Conservation (phyloP, 2,888 invertebrate species). For the Xestoiulus laeticollis region DNA sequence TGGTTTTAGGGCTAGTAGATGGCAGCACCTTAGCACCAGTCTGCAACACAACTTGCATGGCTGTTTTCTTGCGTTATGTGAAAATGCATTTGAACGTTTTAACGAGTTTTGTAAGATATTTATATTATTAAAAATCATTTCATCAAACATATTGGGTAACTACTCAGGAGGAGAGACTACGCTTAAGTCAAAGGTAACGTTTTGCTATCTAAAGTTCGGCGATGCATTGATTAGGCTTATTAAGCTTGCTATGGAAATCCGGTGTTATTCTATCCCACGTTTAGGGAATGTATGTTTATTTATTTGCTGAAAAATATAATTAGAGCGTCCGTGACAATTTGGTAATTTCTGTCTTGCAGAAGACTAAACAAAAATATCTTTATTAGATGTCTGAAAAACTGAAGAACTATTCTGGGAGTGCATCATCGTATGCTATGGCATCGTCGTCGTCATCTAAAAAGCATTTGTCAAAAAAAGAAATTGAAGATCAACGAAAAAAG, state of each 20-base stretch:
- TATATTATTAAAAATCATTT: background rate
- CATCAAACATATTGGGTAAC: background rate
- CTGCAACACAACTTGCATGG: background rate
- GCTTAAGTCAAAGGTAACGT: background rate
- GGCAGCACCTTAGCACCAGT: background rate
- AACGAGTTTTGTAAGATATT: background rate
- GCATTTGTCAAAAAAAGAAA: conserved; percentile 69
- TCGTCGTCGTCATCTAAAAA: conserved; percentile 66
- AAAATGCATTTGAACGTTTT: conserved; percentile 15
- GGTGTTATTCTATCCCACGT: background rate
- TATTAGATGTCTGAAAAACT: background rate
- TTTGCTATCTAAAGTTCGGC: background rate
- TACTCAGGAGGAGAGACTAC: background rate
- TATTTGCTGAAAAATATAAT: background rate
- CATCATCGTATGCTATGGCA: background rate
- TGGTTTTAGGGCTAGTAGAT: background rate
- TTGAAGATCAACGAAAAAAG: conserved; percentile 86
- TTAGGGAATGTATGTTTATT: background rate
- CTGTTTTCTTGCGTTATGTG: background rate
- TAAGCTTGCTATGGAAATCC: background rate
- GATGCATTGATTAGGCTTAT: background rate
- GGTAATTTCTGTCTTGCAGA: background rate
- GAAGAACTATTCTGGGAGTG: background rate
- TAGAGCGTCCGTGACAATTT: background rate
- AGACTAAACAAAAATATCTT: background rate